Percentiles rank a stretch among this genome's conserved stretches.
Conservation (phyloP, 2,797 vertebrate species). For the Oreortyx pictus region DNA sequence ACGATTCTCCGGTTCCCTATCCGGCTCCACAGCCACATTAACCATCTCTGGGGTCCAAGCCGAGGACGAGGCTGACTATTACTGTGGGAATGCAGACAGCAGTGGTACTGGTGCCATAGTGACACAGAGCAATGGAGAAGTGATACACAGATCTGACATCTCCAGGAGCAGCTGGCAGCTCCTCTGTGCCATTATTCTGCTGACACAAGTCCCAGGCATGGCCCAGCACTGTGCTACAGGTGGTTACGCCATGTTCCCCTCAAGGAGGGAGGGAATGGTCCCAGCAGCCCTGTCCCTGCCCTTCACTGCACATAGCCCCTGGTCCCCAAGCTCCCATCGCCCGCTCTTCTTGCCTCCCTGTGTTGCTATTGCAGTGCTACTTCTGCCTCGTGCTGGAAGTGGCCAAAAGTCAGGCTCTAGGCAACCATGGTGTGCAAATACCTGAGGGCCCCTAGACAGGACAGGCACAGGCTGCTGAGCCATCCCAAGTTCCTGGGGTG, state of each 20-base stretch:
- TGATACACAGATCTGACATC: fast-evolving
- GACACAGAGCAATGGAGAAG: fast-evolving
- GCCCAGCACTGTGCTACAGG: no score
- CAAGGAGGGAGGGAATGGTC: no score
- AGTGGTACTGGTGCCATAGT: fast-evolving
- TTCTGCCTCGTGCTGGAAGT: background rate
- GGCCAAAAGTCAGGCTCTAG: background rate
- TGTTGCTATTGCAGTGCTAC: background rate
- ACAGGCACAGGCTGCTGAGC: background rate
- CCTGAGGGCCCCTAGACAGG: background rate
- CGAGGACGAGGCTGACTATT: background rate
- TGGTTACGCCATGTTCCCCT: background rate
- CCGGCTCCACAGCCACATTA: background rate
- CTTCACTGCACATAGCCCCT: background rate
- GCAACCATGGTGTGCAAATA: background rate
- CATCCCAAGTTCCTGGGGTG: no score
- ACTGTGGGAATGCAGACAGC: background rate
- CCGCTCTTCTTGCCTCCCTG: background rate
- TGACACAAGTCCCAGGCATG: no score
- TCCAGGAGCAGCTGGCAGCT: background rate
- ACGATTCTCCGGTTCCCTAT: background rate
- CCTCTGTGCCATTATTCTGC: background rate
- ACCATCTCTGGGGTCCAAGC: background rate
- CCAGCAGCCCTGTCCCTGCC: background rate
- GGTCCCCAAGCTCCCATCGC: background rate